Conservation (phyloP, 2,888 invertebrate genomes). For the Pecten maximus region DNA sequence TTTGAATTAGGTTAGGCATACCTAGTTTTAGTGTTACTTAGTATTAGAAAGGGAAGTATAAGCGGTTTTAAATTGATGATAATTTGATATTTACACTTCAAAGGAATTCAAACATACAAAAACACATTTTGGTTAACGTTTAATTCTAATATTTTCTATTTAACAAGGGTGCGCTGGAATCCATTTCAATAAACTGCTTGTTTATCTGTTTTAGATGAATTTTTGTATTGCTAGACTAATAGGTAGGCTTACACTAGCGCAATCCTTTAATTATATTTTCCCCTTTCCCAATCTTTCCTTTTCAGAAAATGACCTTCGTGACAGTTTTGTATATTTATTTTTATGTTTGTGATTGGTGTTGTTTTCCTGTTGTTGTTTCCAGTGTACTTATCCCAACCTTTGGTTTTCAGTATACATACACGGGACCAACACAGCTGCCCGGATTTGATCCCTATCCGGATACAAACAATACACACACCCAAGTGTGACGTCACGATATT, state of each 20-base stretch:
- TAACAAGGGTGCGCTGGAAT: constrained; percentile 3
- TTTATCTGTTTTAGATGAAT: constrained; percentile 12
- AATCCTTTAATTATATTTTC: background rate
- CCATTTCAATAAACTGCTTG: background rate
- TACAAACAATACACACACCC: constrained; percentile 70
- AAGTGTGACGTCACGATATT: constrained; percentile 63
- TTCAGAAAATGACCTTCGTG: constrained; percentile 1
- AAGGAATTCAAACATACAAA: background rate
- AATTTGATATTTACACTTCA: background rate
- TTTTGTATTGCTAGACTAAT: constrained; percentile 6
- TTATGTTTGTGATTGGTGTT: background rate
- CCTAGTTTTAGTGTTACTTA: background rate
- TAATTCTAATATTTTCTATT: background rate
- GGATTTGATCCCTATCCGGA: constrained; percentile 70
- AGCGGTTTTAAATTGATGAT: background rate
- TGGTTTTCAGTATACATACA: constrained; percentile 73
- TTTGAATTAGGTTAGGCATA: background rate
- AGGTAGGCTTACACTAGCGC: constrained; percentile 14
- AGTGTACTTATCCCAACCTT: background rate
- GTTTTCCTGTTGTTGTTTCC: background rate
- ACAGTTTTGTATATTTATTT: constrained; percentile 1
- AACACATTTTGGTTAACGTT: background rate
- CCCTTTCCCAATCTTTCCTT: constrained; percentile 22
- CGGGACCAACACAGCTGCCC: constrained; percentile 69
- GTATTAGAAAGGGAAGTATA: background rate